A percentile compares a stretch with the other conserved stretches of the same genome.
phyloP scores from a whole-genome alignment of 2,113 vertebrate genomes.

The Galbula dea region DNA sequence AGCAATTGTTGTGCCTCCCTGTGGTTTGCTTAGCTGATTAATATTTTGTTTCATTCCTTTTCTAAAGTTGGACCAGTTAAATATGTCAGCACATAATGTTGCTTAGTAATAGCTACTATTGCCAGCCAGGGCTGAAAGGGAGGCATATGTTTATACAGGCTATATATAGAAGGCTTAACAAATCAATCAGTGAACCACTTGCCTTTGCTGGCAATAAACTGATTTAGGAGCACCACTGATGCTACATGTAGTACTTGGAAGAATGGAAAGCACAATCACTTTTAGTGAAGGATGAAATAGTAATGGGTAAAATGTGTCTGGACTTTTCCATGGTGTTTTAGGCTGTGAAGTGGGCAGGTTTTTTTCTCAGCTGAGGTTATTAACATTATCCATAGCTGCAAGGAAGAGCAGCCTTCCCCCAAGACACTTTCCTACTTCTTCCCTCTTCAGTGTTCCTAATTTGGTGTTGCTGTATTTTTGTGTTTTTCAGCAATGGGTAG shows the following conservation, averaged over 20 bases:
- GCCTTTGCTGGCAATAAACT: background rate
- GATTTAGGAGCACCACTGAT: background rate
- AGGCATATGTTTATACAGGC: background rate
- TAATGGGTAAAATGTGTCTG: background rate
- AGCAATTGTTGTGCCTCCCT: background rate
- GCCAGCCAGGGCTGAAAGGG: background rate
- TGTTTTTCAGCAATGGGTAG: conserved; percentile 92
- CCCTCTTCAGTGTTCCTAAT: background rate
- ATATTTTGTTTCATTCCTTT: background rate
- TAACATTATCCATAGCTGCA: background rate
- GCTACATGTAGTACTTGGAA: background rate
- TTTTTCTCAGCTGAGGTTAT: background rate
- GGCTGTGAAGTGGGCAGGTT: background rate
- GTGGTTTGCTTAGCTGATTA: background rate
- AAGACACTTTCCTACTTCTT: background rate
- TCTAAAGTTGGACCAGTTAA: background rate
- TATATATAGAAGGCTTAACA: background rate
- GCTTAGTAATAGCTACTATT: background rate
- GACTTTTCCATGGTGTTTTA: background rate
- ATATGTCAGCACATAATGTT: background rate
- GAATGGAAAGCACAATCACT: background rate
- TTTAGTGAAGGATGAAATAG: conserved; percentile 2
- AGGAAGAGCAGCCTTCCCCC: background rate
- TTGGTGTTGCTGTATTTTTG: background rate
- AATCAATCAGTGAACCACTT: background rate